Evolutionary conservation across 2,113 vertebrate genomes (phyloP).

Genomic region (Urocitellus parryii): DNA sequence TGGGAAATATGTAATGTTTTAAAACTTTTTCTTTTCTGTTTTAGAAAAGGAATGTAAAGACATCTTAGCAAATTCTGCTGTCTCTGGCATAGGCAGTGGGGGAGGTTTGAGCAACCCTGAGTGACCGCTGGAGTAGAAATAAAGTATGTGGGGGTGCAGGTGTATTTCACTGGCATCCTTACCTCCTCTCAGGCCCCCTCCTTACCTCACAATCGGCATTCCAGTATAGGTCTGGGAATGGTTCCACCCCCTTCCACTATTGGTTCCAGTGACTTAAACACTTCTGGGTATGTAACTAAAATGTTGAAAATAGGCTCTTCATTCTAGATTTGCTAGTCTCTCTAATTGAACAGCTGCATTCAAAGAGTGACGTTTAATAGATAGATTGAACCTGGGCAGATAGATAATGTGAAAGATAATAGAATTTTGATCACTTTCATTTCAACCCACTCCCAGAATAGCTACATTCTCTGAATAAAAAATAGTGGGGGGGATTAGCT

Average conservation of each 20-base stretch:
- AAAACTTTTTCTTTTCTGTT: slow-evolving; percentile 1
- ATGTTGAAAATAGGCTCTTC: slow-evolving; percentile 55
- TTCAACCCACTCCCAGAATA: slow-evolving; percentile 78
- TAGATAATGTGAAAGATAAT: slow-evolving; percentile 79
- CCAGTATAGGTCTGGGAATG: not conserved
- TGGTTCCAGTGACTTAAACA: slow-evolving; percentile 25
- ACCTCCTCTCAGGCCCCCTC: not conserved
- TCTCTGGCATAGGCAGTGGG: not conserved
- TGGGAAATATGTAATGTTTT: slow-evolving; percentile 42
- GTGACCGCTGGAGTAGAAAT: not conserved
- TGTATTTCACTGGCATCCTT: not conserved
- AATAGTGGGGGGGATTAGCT: slow-evolving; percentile 64
- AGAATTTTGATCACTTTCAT: slow-evolving; percentile 76
- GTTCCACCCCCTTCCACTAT: not conserved
- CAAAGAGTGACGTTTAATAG: slow-evolving; percentile 69
- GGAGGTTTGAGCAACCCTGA: not conserved
- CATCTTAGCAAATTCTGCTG: not conserved
- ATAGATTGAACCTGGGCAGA: slow-evolving; percentile 72
- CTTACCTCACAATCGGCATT: not conserved
- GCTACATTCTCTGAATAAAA: slow-evolving; percentile 77
- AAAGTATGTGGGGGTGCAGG: no score
- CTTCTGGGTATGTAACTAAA: slow-evolving; percentile 46
- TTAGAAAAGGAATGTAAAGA: not conserved
- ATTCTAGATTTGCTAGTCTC: slow-evolving; percentile 60
- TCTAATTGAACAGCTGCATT: slow-evolving; percentile 71